These are phyloP conservation scores for Pocillopora damicornis DNA, from an alignment of 64 coral and sea anemone species.

Conservation along the genomic window DNA sequence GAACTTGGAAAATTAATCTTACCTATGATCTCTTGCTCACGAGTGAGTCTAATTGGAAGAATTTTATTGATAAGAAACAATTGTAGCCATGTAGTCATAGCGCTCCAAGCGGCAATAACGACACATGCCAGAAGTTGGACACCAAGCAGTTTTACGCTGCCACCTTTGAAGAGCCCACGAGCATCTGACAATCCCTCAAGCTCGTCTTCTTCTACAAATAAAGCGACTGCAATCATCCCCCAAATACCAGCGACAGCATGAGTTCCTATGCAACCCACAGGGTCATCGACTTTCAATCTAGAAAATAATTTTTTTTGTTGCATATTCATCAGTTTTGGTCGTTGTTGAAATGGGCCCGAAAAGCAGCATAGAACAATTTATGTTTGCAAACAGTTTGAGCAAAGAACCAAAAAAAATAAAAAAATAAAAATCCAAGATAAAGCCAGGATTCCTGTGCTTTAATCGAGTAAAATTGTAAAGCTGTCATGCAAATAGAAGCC, in stretches of 20 bases:
- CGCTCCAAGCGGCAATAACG: constrained; percentile 30
- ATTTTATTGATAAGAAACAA: constrained; percentile 51
- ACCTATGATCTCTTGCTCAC: constrained; percentile 43
- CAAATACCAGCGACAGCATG: constrained; percentile 57
- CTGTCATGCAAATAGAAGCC: too few species aligned
- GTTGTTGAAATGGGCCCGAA: too few species aligned
- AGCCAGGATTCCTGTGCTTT: too few species aligned
- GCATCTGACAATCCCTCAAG: background rate
- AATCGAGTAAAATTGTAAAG: too few species aligned
- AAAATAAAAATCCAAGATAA: background rate
- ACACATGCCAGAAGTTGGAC: constrained; percentile 51
- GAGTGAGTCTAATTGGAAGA: constrained; percentile 29
- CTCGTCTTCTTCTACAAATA: constrained; percentile 51
- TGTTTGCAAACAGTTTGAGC: background rate
- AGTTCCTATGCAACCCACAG: constrained; percentile 50
- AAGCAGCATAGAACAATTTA: too few species aligned
- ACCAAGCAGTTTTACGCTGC: constrained; percentile 40
- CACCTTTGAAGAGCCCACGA: constrained; percentile 39
- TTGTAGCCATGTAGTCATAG: constrained; percentile 38
- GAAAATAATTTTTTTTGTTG: background rate
- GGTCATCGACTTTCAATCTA: constrained; percentile 45
- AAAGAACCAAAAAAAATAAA: background rate
- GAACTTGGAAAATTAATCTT: background rate
- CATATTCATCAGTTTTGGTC: background rate
- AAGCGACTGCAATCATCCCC: constrained; percentile 50